Conservation (phyloP, 2,113 vertebrate genomes). For the Cinclus mexicanus region DNA sequence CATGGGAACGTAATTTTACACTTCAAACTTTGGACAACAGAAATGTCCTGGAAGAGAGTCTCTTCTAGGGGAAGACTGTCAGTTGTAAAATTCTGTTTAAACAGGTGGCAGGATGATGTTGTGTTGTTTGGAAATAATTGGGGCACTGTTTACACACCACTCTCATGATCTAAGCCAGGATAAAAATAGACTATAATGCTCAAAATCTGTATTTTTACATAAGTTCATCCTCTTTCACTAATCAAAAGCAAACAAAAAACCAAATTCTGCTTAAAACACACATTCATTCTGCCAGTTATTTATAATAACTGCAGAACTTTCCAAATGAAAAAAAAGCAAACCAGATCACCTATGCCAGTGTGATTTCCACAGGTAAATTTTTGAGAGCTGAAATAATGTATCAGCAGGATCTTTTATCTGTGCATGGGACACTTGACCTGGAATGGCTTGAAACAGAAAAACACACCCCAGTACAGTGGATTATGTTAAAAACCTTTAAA, state of each 20-base stretch:
- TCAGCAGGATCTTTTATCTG: background rate
- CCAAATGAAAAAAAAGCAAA: background rate
- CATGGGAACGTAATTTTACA: background rate
- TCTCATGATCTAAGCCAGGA: background rate
- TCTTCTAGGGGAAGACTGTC: background rate
- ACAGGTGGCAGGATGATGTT: background rate
- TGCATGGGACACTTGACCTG: background rate
- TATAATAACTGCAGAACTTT: background rate
- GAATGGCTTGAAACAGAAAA: background rate
- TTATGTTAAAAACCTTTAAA: background rate
- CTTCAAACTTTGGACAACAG: conserved; percentile 40
- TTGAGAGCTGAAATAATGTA: background rate
- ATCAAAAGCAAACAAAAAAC: background rate
- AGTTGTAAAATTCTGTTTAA: conserved; percentile 35
- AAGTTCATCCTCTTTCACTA: conserved; percentile 3
- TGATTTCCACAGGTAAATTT: background rate
- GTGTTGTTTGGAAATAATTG: conserved; percentile 39
- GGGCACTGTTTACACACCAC: conserved; percentile 14
- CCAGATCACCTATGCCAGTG: background rate
- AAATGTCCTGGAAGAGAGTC: background rate
- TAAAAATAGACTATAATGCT: conserved; percentile 16
- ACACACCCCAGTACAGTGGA: background rate
- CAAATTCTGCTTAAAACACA: background rate
- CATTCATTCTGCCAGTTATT: background rate
- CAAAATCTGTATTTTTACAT: background rate